phyloP scores from a whole-genome alignment of 2,888 invertebrate genomes.

The Tenthredo notha region DNA sequence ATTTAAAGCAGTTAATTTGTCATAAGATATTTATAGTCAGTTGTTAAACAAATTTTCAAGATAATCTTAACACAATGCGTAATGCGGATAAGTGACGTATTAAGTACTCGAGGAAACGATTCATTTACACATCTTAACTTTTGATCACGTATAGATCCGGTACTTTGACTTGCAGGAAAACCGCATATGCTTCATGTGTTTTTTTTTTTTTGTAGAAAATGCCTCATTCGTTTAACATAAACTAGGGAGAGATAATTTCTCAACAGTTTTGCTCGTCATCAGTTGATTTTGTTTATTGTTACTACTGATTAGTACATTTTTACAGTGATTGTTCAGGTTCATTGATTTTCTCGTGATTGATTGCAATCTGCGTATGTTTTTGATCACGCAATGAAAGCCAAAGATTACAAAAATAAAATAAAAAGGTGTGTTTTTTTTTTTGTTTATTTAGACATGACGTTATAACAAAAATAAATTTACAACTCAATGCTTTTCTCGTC shows the following conservation, averaged over 20 bases:
- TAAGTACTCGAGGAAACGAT: background rate
- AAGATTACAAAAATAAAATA: background rate
- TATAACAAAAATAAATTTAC: background rate
- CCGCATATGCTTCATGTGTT: background rate
- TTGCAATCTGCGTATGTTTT: background rate
- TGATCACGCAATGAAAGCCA: background rate
- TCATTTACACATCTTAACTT: background rate
- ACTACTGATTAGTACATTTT: background rate
- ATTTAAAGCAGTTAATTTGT: slow-evolving; percentile 14
- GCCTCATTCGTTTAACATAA: background rate
- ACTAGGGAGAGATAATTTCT: background rate
- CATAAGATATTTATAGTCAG: background rate
- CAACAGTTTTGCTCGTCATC: background rate
- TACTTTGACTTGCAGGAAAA: slow-evolving; percentile 2
- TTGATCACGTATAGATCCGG: background rate
- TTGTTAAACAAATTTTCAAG: slow-evolving; percentile 19
- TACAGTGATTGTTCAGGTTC: background rate
- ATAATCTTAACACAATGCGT: slow-evolving; percentile 3
- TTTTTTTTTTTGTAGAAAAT: background rate
- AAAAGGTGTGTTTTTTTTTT: background rate
- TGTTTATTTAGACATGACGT: background rate
- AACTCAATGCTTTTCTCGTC: background rate
- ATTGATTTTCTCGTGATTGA: background rate
- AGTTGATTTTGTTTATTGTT: background rate
- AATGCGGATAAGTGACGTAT: background rate